Evolutionary conservation across 2,888 invertebrate genomes (phyloP), one percentile per base, ranked within the genome.

Genomic region (Synergus itoensis): DNA sequence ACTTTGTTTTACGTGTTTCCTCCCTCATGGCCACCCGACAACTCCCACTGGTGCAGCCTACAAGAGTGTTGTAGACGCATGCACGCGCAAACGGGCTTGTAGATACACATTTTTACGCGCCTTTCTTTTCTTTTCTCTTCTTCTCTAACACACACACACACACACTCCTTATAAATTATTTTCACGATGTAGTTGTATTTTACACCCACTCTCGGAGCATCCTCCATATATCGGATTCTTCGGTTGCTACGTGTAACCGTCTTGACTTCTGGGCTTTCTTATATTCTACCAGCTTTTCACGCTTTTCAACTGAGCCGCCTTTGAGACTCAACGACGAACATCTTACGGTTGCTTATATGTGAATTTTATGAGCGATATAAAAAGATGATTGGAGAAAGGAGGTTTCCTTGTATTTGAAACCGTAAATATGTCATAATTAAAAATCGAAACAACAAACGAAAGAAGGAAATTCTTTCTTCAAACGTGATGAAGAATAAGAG

Each of bases 1-100:
- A 91, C 91, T 91, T 91, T 91, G 91, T 91, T 92, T 91, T 91
- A 91, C 89, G 89, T 87, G 87, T 89, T 83, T 73, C 79, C 82
- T 85, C 85, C 85, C 86, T 83, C 81, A 64, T 77, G 81, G 78
- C 82, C 84, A 78, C 81, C 82, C 82, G 82, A 76, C 82, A 64
- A 78, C 77, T 73, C 67, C 77, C 67, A 69, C 79, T 53, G 48
- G 77, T 62, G 78, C 76, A 28, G 77, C 77, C 78, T 73, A 76
- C 77, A 75, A 63, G 53, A 62, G 77, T 69, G 67, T 48, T 76
- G 36, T 67, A 67, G 64, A 67, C 76, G 79, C 48, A 63, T 78
- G 77, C 43, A 63, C 48, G 77, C 63, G 60, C 65, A 78, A 77
- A 76, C 57, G 62, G 67, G 67, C 18, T 76, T 65, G n/a, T 77